These are phyloP conservation scores for Zelostemma sp. DNA, from an alignment of 1,140 invertebrate species.

Conservation along the genomic window DNA sequence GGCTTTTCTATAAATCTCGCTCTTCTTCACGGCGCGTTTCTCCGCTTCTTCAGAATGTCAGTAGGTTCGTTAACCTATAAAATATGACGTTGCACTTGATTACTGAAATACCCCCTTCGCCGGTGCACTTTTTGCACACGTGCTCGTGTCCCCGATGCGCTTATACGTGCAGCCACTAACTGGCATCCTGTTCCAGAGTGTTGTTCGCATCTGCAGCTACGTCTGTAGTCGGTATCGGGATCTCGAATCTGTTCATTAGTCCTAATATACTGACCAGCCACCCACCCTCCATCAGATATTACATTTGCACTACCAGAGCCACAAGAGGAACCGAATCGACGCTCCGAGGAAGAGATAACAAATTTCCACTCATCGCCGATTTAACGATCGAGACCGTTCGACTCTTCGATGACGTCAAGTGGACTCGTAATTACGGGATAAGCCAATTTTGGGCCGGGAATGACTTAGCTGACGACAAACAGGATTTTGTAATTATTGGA, in stretches of 20 bases:
- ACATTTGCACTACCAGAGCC: no score
- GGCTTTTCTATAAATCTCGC: no score
- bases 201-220: constrained; percentile 36
- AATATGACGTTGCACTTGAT: constrained; percentile 42
- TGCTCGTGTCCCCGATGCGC: constrained; percentile 22
- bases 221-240: constrained; percentile 47
- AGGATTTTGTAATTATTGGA: constrained; percentile 39
- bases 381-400: no score
- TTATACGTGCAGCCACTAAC: constrained; percentile 24
- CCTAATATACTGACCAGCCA: constrained; percentile 59
- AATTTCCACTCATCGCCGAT: no score
- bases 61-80: constrained; percentile 35
- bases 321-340: no score
- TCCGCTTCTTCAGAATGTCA: constrained; percentile 1
- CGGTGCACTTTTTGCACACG: constrained; percentile 35
- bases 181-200: constrained; percentile 35
- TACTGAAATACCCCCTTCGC: constrained; percentile 13
- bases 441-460: no score
- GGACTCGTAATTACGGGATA: no score
- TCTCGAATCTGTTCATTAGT: constrained; percentile 63
- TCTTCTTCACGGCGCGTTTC: neutral
- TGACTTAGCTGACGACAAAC: no score
- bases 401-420: no score
- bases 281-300: constrained; percentile 54
- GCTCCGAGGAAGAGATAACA: no score